Percentiles rank a stretch among this genome's conserved stretches.
phyloP scores from a whole-genome alignment of 2,797 vertebrate species.

The Oreortyx pictus region DNA sequence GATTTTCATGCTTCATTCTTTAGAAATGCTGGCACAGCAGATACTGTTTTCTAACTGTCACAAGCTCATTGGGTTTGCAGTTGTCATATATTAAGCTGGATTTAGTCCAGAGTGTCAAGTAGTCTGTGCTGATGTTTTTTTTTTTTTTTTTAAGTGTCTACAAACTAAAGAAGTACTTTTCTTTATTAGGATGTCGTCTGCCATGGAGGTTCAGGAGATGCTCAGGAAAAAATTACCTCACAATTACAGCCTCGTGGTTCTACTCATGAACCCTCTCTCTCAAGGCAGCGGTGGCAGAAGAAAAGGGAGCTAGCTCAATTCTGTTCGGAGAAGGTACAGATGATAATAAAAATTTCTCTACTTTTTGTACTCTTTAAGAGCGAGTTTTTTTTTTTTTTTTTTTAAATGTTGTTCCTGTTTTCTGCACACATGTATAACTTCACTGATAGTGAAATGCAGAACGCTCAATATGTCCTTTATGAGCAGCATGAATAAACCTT shows the following conservation, averaged over 20 bases:
- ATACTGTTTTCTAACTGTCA: background rate
- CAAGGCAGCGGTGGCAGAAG: constrained; percentile 76
- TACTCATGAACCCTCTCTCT: constrained; percentile 80
- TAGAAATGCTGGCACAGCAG: background rate
- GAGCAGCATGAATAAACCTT: background rate
- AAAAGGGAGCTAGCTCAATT: constrained; percentile 60
- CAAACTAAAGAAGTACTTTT: background rate
- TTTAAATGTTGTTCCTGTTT: background rate
- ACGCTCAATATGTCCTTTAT: background rate
- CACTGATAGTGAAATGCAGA: background rate
- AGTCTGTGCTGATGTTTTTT: background rate
- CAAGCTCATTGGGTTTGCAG: background rate
- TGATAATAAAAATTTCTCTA: background rate
- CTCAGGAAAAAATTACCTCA: constrained; percentile 4
- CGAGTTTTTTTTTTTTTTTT: background rate
- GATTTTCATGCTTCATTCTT: background rate
- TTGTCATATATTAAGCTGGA: background rate
- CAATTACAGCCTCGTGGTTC: constrained; percentile 66
- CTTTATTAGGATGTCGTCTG: constrained; percentile 76
- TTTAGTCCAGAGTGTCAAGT: background rate
- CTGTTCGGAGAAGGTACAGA: constrained; percentile 75
- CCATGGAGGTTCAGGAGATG: constrained; percentile 41
- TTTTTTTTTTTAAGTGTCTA: background rate
- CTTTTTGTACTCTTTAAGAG: constrained; percentile 7
- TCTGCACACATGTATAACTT: background rate